Base-by-base conservation (phyloP, 2,113 vertebrate genomes). In the Gymnorhina tibicen region DNA sequence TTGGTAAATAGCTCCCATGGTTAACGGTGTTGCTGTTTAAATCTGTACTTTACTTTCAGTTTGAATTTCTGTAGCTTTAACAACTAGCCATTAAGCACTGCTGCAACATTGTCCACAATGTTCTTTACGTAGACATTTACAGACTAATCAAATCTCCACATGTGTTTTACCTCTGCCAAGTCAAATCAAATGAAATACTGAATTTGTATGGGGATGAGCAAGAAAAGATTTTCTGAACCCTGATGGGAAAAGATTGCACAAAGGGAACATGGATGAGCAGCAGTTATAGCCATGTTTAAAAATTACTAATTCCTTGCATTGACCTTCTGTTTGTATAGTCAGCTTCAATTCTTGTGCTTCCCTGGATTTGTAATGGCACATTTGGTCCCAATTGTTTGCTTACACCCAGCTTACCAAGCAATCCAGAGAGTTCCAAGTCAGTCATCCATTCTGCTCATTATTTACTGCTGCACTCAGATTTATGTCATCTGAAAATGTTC, bases 11-110 rank as follows among this genome's bases (percentile, higher is more conserved):
- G 23, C 42, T 91, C 62, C 70, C 3, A 4, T 23, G 7, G 52
- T 87, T 91, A 84, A 80, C 68, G 21, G 56, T 55, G 47, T 86
- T 88, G 33, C 59, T 37, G 41, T 84, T 86, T 84, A 81, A 91
- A 74, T 78, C 47, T 89, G 9, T 32, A 10, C 4, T 89, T 95
- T 74, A 74, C 86, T 90, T 92, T 83, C 47, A 59, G 23, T 76
- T 85, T 68, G n/a, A 79, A 58, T 89, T 95, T 92, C 73, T 85
- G 24, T 56, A 85, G 18, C 47, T 92, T 93, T 86, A 91, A 35
- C 20, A 35, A 67, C 9, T 20, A 72, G n/a, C 20, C 49, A 82
- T 72, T 91, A n/a, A 89, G 75, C 20, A 41, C 15, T n/a, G 8
- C 7, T 85, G 39, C 11, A 78, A 39, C 24, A 39, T 81, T 78